Conservation (phyloP, 2,797 vertebrate genomes). For the Pangasius sanitwongsei region DNA sequence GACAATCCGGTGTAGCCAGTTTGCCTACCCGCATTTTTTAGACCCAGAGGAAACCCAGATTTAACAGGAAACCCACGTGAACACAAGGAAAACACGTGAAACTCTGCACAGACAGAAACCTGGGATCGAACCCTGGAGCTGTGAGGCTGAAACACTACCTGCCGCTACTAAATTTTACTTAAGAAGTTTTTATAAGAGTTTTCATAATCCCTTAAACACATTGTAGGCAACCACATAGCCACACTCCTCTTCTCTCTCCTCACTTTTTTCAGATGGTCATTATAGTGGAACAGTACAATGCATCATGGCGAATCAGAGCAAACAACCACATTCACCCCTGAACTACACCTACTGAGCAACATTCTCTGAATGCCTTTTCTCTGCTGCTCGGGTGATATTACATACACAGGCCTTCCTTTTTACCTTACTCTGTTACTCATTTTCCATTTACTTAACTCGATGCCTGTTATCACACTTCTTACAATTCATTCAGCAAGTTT, state of each 20-base stretch:
- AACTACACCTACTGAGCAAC: slow-evolving; percentile 34
- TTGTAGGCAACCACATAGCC: slow-evolving; percentile 16
- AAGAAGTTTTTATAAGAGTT: not conserved
- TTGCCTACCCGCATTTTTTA: not conserved
- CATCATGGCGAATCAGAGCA: slow-evolving; percentile 22
- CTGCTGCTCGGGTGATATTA: not conserved
- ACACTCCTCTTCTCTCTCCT: not conserved
- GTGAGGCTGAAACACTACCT: not conserved
- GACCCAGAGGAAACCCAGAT: not conserved
- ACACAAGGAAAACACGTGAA: not conserved
- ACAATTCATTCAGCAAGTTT: not conserved
- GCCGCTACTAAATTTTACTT: not conserved
- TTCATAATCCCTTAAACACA: not conserved
- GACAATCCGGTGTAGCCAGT: not conserved
- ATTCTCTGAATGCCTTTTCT: slow-evolving; percentile 49
- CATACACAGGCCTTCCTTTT: slow-evolving; percentile 4
- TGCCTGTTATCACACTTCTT: not conserved
- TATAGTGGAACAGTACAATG: slow-evolving; percentile 31
- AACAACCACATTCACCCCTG: not conserved
- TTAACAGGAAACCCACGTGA: not conserved
- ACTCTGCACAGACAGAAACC: not conserved
- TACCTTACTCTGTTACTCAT: slow-evolving; percentile 3
- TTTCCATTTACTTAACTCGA: not conserved
- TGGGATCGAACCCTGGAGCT: not conserved
- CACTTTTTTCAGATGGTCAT: slow-evolving; percentile 21